A percentile compares a stretch with the other conserved stretches of the same genome.
Evolutionary conservation across 2,888 invertebrate species (phyloP).

Genomic region (Schrankia costaestrigalis): DNA sequence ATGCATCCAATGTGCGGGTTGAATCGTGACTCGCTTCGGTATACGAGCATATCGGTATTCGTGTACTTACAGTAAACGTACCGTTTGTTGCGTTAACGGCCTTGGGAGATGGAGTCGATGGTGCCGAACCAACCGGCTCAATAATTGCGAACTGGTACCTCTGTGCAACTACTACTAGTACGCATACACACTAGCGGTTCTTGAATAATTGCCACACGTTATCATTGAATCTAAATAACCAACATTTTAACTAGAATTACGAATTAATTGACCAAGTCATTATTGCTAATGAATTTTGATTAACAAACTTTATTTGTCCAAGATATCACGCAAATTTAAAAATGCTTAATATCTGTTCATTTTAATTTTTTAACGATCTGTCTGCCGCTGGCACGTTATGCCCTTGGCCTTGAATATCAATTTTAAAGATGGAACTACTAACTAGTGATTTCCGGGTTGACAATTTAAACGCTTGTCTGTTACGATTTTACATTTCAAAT

Average conservation of each 20-base stretch:
- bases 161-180: constrained; percentile 12
- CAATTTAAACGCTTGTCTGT: too few species aligned
- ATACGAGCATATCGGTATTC: constrained; percentile 43
- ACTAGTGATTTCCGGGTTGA: too few species aligned
- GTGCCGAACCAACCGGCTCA: constrained; percentile 49
- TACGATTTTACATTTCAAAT: too few species aligned
- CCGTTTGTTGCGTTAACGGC: constrained; percentile 65
- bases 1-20: constrained; percentile 36
- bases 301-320: too few species aligned
- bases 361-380: too few species aligned
- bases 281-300: too few species aligned
- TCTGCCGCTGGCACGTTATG: too few species aligned
- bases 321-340: too few species aligned
- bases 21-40: constrained; percentile 61
- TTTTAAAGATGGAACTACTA: too few species aligned
- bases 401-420: too few species aligned
- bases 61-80: constrained; percentile 55
- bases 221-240: constrained; percentile 11
- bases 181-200: constrained; percentile 23
- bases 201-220: constrained; percentile 13
- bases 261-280: too few species aligned
- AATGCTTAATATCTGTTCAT: too few species aligned
- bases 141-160: constrained; percentile 39
- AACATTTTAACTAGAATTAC: constrained; percentile 1
- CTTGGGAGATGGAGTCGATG: constrained; percentile 60